Percentiles rank a stretch among this genome's conserved stretches.
These are phyloP conservation scores for Eriosoma lanigerum DNA, from an alignment of 1,140 invertebrate species.

Conservation along the genomic window DNA sequence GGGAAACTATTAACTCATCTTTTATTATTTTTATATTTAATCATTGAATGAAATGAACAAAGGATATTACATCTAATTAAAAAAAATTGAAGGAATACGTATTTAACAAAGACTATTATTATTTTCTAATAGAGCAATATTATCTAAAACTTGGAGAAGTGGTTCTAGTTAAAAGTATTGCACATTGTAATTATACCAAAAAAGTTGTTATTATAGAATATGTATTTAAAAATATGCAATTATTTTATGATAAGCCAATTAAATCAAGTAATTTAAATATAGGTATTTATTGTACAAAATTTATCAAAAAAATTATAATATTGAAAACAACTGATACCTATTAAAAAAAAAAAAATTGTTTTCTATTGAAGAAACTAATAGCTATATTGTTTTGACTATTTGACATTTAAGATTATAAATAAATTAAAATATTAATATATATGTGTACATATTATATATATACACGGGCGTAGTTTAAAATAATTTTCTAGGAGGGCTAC, in stretches of 20 bases:
- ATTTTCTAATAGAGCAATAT: too few relatives aligned
- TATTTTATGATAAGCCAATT: slow-evolving; percentile 3
- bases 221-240: not conserved
- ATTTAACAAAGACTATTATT: too few relatives aligned
- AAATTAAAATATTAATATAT: not conserved
- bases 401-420: not conserved
- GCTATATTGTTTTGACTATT: not conserved
- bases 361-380: not conserved
- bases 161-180: not conserved
- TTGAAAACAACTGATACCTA: not conserved
- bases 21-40: too few relatives aligned
- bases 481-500: not conserved
- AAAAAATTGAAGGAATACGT: too few relatives aligned
- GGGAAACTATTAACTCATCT: too few relatives aligned
- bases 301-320: slow-evolving; percentile 5
- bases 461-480: not conserved
- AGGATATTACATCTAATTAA: too few relatives aligned
- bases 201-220: not conserved
- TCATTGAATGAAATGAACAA: too few relatives aligned
- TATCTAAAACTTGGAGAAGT: not conserved
- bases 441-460: not conserved
- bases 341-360: not conserved
- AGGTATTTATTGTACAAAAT: not conserved
- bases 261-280: not conserved
- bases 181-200: not conserved